These are phyloP conservation scores for Xestia c-nigrum DNA, from an alignment of 2,888 invertebrate genomes.

Conservation along the genomic window DNA sequence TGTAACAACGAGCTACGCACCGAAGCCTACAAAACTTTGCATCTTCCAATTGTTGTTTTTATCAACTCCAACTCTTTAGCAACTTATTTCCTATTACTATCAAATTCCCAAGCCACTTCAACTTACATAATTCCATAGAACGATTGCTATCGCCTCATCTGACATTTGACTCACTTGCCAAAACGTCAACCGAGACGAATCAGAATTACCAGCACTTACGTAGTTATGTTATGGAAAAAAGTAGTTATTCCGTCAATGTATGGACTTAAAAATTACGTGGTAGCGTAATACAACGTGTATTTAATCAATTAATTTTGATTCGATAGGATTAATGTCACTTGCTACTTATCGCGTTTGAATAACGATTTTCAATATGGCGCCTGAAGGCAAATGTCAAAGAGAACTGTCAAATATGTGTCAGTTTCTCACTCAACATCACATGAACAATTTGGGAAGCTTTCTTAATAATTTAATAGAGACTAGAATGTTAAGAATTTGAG, in stretches of 20 bases:
- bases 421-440: neutral
- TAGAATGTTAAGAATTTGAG: neutral
- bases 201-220: constrained; percentile 51
- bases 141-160: constrained; percentile 53
- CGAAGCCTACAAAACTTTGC: neutral
- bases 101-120: constrained; percentile 37
- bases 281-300: constrained; percentile 35
- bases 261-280: constrained; percentile 32
- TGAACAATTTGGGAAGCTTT: neutral
- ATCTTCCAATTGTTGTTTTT: neutral
- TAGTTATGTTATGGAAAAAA: constrained; percentile 29
- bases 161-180: constrained; percentile 60
- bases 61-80: neutral
- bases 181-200: constrained; percentile 60
- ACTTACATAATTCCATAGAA: constrained; percentile 49
- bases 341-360: constrained; percentile 21
- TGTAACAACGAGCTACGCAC: neutral
- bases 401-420: constrained; percentile 19
- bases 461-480: neutral
- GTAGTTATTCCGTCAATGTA: constrained; percentile 8
- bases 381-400: constrained; percentile 25
- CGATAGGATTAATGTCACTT: constrained; percentile 39
- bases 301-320: constrained; percentile 45
- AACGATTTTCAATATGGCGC: constrained; percentile 34
- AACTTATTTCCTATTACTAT: constrained; percentile 12